Evolutionary conservation across 1,140 invertebrate genomes (phyloP), one percentile per base, ranked within the genome.

Genomic region (Forficula auricularia): DNA sequence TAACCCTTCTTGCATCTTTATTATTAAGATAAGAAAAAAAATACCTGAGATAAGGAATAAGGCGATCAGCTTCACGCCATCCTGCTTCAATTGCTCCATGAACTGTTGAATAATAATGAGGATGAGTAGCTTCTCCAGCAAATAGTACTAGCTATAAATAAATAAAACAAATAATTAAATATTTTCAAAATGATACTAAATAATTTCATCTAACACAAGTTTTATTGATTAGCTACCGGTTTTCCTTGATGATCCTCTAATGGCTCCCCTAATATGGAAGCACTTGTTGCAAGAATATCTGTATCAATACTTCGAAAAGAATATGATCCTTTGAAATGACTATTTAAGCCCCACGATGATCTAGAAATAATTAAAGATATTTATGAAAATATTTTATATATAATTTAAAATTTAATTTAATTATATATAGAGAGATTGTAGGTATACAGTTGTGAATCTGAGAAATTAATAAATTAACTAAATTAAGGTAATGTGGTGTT

Each of bases 281-380:
- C 45, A 45, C 43, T 46, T 20, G 47, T 48, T 14, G 46, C 40
- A 3, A 48, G 30, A 8, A 33, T 57, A 46, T 77, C 71, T 1
- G 67, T 62, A 9, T 69, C 54, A 18, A 79, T 54, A 52, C 67
- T 72, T 20, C 66, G 64, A 56, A 72, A 82, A 33, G 73, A 74
- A 54, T 84, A 86, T 1, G 76, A 70, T 18, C 82, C 80, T 45
- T 70, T 55, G 40, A 73, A 73, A 51, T 75, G 65, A 1, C 69
- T 66, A 61, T 86, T 77, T 1, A 60, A 64, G 37, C 61, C 66
- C 82, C 83, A 87, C 50, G 65, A 63, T 8, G 74, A 70, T 47
- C 77, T 79, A 55, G 43, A 57, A 66, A 55, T 35, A 48, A 34
- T 46, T 46, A 35, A 27, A 45, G 38, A 42, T 19, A n/a, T n/a